Evolutionary conservation across 2,113 vertebrate genomes (phyloP), one percentile per base, ranked within the genome.

Genomic region (Callopanchax toddi): DNA sequence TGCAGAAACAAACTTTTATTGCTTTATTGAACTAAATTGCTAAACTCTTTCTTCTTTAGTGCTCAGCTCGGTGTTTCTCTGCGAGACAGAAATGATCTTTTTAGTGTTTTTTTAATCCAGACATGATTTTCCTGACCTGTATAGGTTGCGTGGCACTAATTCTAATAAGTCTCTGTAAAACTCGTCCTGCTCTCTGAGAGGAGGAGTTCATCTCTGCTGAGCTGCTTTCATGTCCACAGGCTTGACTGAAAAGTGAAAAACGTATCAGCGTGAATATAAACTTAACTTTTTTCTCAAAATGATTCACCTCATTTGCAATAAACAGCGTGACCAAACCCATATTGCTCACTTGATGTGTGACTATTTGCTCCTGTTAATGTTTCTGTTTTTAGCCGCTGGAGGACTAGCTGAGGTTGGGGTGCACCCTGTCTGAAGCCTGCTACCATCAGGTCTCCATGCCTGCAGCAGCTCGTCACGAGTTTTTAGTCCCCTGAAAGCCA

Each of bases 221-320:
- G 21, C 72, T 76, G 56, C 51, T 46, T 67, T 76, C 36, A 43
- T 45, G 73, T 84, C 69, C 36, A 2, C 26, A 51, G 73, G 65
- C 42, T 77, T 66, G 77, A 77, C 78, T 61, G 80, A 72, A 83
- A 79, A 72, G 78, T 76, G 78, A 74, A 74, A 84, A 80, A 80
- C 74, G 70, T 50, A 8, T 64, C 52, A 2, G 6, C n/a, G 59
- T 36, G 22, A 44, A 50, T 56, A 37, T 58, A 59, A 54, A 56
- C 53, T 44, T 59, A 18, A 43, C 50, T 42, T 11, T 42, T 13
- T 4, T 11, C 11, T 15, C 43, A 17, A 5, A 2, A 55, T 58
- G 18, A 50, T 50, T 50, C 37, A 57, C 22, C 66, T 74, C 34
- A 58, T 83, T 75, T 76, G 71, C 80, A 84, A 84, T 86, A 77